Evolutionary conservation across 2,113 vertebrate genomes (phyloP).

Genomic region (Tetrax tetrax): DNA sequence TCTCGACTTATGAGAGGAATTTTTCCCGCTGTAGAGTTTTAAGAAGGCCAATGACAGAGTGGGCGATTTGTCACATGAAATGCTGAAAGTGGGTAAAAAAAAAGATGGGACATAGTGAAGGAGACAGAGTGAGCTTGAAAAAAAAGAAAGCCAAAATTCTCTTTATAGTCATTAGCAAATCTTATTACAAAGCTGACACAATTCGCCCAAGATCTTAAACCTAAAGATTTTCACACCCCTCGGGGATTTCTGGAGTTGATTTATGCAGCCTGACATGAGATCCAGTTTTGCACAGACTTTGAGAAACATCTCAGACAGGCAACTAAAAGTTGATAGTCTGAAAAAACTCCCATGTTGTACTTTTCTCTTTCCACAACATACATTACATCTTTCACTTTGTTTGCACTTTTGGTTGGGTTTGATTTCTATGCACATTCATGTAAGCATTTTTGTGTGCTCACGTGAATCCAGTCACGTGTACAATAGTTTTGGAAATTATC

Average conservation of each 20-base stretch:
- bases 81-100: background rate
- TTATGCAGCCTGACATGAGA: background rate
- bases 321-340: background rate
- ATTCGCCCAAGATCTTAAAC: background rate
- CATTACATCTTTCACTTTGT: background rate
- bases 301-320: background rate
- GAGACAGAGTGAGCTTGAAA: background rate
- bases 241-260: background rate
- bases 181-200: background rate
- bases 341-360: background rate
- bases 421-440: background rate
- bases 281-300: background rate
- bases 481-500: background rate
- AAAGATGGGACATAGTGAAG: background rate
- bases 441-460: background rate
- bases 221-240: background rate
- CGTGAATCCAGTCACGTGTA: background rate
- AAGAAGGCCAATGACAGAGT: fast-evolving
- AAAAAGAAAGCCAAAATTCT: background rate
- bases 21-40: background rate
- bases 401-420: background rate
- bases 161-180: background rate
- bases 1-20: background rate
- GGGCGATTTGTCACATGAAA: background rate
- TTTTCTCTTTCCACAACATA: background rate